Conservation (phyloP, 2,113 vertebrate species). For the Anarrhichthys ocellatus region DNA sequence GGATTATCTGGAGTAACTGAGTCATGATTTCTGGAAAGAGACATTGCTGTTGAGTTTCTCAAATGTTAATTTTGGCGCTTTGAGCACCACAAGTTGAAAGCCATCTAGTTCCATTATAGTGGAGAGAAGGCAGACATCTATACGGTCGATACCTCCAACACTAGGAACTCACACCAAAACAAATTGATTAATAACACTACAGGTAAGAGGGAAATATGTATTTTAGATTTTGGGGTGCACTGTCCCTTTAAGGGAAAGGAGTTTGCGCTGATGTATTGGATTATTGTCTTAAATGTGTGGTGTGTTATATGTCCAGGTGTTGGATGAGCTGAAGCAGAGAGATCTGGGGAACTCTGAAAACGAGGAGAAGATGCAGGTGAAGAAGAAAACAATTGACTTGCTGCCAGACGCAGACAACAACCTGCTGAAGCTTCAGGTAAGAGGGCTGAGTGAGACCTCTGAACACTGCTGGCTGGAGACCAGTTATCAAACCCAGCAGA, state of each 20-base stretch:
- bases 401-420: slow-evolving; percentile 88
- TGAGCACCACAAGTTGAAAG: not conserved
- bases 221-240: not conserved
- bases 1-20: no score
- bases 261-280: not conserved
- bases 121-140: not conserved
- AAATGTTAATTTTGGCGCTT: no score
- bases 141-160: no score
- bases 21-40: no score
- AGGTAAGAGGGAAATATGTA: not conserved
- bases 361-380: slow-evolving; percentile 83
- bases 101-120: not conserved
- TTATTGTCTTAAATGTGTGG: not conserved
- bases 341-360: slow-evolving; percentile 78
- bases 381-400: slow-evolving; percentile 86
- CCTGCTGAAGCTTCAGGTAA: slow-evolving; percentile 89
- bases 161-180: not conserved
- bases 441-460: not conserved
- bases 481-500: no score
- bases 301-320: slow-evolving; percentile 75
- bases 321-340: slow-evolving; percentile 83
- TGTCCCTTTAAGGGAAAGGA: not conserved
- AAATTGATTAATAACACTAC: not conserved
- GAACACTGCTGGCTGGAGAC: not conserved
- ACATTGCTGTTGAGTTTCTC: no score